Percentiles rank a stretch among this genome's conserved stretches.
Evolutionary conservation across 2,113 vertebrate genomes (phyloP).

Genomic region (Ciconia maguari): DNA sequence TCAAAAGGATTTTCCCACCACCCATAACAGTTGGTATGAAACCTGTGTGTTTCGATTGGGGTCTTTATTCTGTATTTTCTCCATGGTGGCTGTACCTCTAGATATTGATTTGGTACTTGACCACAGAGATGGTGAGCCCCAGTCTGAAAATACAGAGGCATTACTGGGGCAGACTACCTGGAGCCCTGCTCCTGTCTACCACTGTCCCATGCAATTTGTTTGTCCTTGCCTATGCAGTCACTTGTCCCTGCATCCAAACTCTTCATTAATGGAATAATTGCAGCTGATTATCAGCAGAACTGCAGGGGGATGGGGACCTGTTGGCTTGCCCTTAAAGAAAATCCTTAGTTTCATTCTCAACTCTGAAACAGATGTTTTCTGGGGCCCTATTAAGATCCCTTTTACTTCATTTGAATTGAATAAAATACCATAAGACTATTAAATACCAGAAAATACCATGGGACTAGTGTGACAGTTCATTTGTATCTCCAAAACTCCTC

Average conservation of each 20-base stretch:
- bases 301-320: background rate
- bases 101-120: background rate
- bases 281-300: background rate
- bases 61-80: background rate
- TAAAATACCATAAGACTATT: background rate
- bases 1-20: background rate
- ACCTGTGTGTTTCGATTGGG: background rate
- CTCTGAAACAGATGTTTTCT: background rate
- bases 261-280: background rate
- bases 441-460: background rate
- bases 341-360: background rate
- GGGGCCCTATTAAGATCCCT: background rate
- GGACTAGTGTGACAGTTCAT: background rate
- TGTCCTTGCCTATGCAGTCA: background rate
- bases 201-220: background rate
- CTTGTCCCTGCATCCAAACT: background rate
- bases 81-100: background rate
- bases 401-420: background rate
- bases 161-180: background rate
- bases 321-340: background rate
- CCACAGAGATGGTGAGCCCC: background rate
- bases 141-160: background rate
- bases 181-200: background rate
- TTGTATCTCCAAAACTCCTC: background rate
- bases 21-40: background rate